These are phyloP conservation scores for Ara ararauna DNA, from an alignment of 2,797 vertebrate species.

Conservation along the genomic window DNA sequence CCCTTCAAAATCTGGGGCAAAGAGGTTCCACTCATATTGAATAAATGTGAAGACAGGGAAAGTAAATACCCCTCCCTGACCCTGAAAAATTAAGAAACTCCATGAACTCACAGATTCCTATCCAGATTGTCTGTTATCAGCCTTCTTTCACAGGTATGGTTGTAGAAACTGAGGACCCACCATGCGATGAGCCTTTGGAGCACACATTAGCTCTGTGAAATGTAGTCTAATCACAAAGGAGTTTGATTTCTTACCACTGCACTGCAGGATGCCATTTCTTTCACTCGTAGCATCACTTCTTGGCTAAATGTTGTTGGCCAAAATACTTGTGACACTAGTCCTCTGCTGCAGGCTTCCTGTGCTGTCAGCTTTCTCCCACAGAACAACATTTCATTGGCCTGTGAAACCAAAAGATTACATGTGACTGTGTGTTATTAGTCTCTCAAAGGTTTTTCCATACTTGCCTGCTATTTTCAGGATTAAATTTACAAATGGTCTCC, in stretches of 20 bases:
- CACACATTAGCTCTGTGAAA: neutral
- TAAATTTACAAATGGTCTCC: constrained; percentile 36
- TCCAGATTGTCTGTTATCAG: neutral
- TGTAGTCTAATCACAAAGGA: neutral
- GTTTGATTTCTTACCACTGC: constrained; percentile 86
- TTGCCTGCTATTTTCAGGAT: constrained; percentile 11
- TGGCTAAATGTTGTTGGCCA: constrained; percentile 98
- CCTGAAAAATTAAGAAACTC: neutral
- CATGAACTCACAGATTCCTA: neutral
- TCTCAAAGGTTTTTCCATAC: neutral
- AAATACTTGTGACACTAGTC: constrained; percentile 96
- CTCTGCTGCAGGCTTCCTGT: constrained; percentile 95
- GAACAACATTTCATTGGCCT: constrained; percentile 99
- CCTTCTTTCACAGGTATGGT: neutral
- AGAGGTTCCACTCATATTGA: neutral
- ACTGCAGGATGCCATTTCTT: constrained; percentile 96
- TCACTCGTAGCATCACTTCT: constrained; percentile 96
- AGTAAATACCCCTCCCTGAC: neutral
- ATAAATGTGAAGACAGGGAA: neutral
- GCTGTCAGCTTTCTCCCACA: constrained; percentile 96
- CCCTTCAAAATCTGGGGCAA: neutral
- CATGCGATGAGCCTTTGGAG: neutral
- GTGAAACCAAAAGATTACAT: constrained; percentile 42
- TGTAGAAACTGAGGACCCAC: neutral
- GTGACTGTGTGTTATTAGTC: constrained; percentile 7